Base-by-base conservation (phyloP, 2,113 vertebrate species). In the Leptobrachium ailaonicum region DNA sequence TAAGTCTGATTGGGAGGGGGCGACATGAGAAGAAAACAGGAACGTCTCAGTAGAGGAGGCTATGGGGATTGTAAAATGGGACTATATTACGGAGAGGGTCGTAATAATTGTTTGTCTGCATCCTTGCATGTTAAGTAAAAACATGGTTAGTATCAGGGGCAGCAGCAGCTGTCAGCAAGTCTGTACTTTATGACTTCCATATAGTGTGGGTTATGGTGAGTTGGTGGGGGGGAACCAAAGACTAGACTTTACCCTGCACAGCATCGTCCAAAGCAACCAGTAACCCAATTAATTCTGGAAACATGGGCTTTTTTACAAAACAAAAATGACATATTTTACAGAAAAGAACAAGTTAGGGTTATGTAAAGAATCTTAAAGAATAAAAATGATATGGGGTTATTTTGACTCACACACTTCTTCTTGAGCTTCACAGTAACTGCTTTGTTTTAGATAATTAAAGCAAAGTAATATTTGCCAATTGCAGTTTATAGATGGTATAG, bases 141-240 rank as follows among this genome's bases (percentile, higher is more conserved):
- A 73, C 77, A 80, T 80, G 77, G 70, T 73, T 80, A 80, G 77
- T 66, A 66, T 80, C 77, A 80, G 70, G 69, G 77, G 77, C 77
- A 80, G 77, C 77, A 66, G 71, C 60, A 53, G 77, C 77, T 80
- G 77, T 80, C 77, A 80, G 64, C 77, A 80, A 70, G 40, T 80
- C 70, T 71, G 41, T 80, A 71, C 73, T 80, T 80, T 80, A 80
- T 80, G 50, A 50, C 4, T 56, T 80, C 20, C 71, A 73, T 73
- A 60, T 45, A 73, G 77, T 66, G 60, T 41, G 63, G 71, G 60
- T 80, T 45, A 80, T 73, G 62, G 77, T 41, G 70, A 64, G 56
- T 60, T 60, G 10, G 11, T 11, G 56, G 13, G 56, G 56, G 56
- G 12, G 50, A 54, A 60, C 10, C 3, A 14, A 11, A 54, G 77